phyloP scores from a whole-genome alignment of 1,140 invertebrate species.

The Cecropterus lyciades region DNA sequence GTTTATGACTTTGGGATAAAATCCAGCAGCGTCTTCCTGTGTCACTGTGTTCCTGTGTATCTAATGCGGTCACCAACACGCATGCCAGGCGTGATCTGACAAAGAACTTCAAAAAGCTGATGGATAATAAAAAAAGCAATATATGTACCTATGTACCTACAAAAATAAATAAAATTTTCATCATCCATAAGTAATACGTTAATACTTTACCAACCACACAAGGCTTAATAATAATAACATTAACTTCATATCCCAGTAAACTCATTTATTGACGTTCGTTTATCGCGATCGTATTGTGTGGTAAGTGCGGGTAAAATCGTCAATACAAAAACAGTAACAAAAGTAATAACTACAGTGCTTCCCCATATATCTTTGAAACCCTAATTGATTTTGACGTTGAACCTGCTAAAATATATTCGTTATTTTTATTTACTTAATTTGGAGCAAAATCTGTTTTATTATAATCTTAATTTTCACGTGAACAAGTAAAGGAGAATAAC shows the following conservation, averaged over 20 bases:
- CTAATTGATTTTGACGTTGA: slow-evolving; percentile 31
- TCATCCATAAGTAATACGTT: background rate
- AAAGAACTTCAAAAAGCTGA: too few species aligned
- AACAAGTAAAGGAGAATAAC: too few species aligned
- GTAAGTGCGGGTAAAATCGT: slow-evolving; percentile 35
- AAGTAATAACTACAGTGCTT: slow-evolving; percentile 1
- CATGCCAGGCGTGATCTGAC: too few species aligned
- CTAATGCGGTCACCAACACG: too few species aligned
- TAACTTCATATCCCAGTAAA: slow-evolving; percentile 30
- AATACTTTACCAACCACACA: slow-evolving; percentile 8
- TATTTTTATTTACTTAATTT: slow-evolving; percentile 4
- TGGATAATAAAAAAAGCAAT: too few species aligned
- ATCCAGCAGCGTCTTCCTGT: too few species aligned
- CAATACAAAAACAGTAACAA: slow-evolving; percentile 35
- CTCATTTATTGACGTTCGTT: slow-evolving; percentile 31
- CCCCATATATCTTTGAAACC: slow-evolving; percentile 30
- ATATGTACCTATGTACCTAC: too few species aligned
- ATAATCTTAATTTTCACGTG: slow-evolving; percentile 8
- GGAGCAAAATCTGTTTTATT: slow-evolving; percentile 9
- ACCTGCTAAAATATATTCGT: slow-evolving; percentile 20
- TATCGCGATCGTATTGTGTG: slow-evolving; percentile 38
- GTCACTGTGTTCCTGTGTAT: too few species aligned
- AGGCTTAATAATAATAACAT: slow-evolving; percentile 33
- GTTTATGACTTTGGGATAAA: too few species aligned
- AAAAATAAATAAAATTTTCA: background rate